These are phyloP conservation scores for Watsonalla cultraria DNA, from an alignment of 2,888 invertebrate genomes.

Conservation along the genomic window DNA sequence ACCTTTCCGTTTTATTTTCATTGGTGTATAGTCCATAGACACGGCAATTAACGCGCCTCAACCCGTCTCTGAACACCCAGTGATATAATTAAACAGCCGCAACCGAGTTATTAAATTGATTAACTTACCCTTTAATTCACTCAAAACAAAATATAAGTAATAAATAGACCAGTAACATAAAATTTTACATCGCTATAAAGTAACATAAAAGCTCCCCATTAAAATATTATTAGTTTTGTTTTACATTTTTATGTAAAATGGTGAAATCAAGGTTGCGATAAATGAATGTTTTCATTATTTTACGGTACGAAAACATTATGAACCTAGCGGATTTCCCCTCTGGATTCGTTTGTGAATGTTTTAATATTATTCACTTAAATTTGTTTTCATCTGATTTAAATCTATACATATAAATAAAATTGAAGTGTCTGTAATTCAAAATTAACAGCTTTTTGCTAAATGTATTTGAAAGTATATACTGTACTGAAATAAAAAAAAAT, in stretches of 20 bases:
- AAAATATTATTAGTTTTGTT: neutral
- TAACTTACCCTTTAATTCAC: conserved; percentile 11
- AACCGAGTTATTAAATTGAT: conserved; percentile 17
- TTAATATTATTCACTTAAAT: too few relatives aligned
- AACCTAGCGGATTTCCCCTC: too few relatives aligned
- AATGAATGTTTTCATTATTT: neutral
- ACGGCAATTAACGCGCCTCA: conserved; percentile 42
- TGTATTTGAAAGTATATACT: too few relatives aligned
- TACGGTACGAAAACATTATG: neutral
- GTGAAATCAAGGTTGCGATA: neutral
- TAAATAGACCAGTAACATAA: conserved; percentile 1
- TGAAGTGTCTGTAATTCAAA: too few relatives aligned
- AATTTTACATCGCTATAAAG: conserved; percentile 2
- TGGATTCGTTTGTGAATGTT: too few relatives aligned
- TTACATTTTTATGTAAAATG: conserved; percentile 2
- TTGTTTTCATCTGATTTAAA: too few relatives aligned
- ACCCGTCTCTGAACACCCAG: conserved; percentile 12
- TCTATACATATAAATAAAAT: too few relatives aligned
- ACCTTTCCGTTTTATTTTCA: conserved; percentile 23
- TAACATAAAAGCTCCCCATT: neutral
- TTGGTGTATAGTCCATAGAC: conserved; percentile 38
- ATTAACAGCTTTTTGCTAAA: too few relatives aligned
- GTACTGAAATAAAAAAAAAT: too few relatives aligned
- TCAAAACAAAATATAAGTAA: neutral
- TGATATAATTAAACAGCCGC: conserved; percentile 17